Conservation (phyloP, 2,113 vertebrate genomes). For the Notothenia coriiceps region DNA sequence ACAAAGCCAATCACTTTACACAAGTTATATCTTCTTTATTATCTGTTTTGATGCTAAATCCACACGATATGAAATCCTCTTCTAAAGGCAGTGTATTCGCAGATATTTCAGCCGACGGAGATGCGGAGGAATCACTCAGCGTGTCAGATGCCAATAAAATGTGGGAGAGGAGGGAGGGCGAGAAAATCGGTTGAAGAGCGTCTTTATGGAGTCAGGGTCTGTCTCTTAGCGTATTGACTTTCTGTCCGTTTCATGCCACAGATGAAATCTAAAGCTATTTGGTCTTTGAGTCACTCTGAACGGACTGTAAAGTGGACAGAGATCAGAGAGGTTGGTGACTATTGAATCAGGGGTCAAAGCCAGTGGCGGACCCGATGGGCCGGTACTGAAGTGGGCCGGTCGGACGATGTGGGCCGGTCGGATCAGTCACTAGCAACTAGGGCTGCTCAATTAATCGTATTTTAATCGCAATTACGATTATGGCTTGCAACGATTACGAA, state of each 20-base stretch:
- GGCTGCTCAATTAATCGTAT: too few species aligned
- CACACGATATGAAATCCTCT: not conserved
- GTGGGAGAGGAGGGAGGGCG: not conserved
- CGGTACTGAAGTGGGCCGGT: too few species aligned
- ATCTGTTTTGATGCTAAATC: not conserved
- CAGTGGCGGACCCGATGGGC: too few species aligned
- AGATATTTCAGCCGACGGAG: slow-evolving; percentile 16
- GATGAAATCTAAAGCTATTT: slow-evolving; percentile 26
- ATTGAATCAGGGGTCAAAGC: not conserved
- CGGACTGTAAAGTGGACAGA: not conserved
- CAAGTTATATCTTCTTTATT: not conserved
- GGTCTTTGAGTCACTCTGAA: not conserved
- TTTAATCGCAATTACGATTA: too few species aligned
- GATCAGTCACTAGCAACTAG: too few species aligned
- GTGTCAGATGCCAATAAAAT: slow-evolving; percentile 25
- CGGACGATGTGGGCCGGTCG: too few species aligned
- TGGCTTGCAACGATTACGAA: too few species aligned
- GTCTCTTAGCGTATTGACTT: slow-evolving; percentile 17
- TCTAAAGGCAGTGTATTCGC: not conserved
- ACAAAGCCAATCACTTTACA: not conserved
- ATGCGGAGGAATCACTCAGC: not conserved
- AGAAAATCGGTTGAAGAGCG: not conserved
- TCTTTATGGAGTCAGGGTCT: slow-evolving; percentile 7
- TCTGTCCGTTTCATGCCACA: not conserved
- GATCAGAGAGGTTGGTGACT: not conserved